A percentile compares a stretch with the other conserved stretches of the same genome.
These are phyloP conservation scores for Drosophila lacertosa DNA, from an alignment of 1,140 invertebrate species.

Conservation along the genomic window DNA sequence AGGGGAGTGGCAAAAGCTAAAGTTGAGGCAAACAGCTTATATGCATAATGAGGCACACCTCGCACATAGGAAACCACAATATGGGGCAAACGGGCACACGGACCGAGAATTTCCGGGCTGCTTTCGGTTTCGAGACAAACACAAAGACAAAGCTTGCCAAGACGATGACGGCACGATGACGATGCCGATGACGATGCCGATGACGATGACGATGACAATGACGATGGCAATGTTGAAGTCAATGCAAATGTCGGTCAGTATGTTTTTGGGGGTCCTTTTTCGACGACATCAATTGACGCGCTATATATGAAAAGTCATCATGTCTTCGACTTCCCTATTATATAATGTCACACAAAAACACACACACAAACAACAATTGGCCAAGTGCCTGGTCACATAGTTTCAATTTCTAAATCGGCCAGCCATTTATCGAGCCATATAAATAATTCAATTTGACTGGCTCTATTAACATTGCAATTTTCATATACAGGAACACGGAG, in stretches of 20 bases:
- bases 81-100: slow-evolving; percentile 13
- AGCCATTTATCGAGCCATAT: slow-evolving; percentile 27
- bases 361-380: slow-evolving; percentile 19
- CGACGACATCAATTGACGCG: slow-evolving; percentile 65
- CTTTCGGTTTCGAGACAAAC: slow-evolving; percentile 71
- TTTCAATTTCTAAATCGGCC: background rate
- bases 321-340: slow-evolving; percentile 70
- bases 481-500: slow-evolving; percentile 13
- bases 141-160: slow-evolving; percentile 43
- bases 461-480: slow-evolving; percentile 53
- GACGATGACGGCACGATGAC: slow-evolving; percentile 6
- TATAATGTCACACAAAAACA: slow-evolving; percentile 51
- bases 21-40: slow-evolving; percentile 33
- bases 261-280: slow-evolving; percentile 24
- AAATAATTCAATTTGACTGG: slow-evolving; percentile 64
- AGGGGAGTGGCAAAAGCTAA: too few relatives aligned
- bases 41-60: slow-evolving; percentile 51
- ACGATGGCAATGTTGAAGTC: slow-evolving; percentile 35
- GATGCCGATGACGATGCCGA: slow-evolving; percentile 12
- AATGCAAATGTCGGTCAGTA: slow-evolving; percentile 44
- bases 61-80: slow-evolving; percentile 39
- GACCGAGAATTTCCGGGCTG: slow-evolving; percentile 69
- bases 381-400: slow-evolving; percentile 11
- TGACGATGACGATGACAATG: slow-evolving; percentile 11
- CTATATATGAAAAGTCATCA: slow-evolving; percentile 69